phyloP scores from a whole-genome alignment of 2,113 vertebrate genomes.

The Hemiprocne comata region DNA sequence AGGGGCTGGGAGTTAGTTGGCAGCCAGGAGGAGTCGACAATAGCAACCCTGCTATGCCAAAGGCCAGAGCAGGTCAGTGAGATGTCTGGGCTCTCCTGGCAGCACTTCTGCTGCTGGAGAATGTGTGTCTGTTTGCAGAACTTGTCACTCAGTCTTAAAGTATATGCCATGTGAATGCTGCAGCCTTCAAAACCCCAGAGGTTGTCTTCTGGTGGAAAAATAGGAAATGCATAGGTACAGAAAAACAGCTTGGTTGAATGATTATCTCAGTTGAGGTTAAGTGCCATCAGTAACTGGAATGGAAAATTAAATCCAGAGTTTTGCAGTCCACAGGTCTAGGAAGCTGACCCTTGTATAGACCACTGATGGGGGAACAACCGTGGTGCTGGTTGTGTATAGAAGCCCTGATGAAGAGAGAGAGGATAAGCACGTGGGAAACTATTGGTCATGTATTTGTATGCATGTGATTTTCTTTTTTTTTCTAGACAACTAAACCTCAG shows the following conservation, averaged over 20 bases:
- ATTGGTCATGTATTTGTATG: fast-evolving
- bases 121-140: background rate
- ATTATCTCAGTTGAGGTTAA: background rate
- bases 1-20: background rate
- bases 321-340: background rate
- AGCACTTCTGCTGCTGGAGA: background rate
- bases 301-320: background rate
- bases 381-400: too few relatives aligned
- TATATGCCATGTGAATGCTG: too few relatives aligned
- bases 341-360: background rate
- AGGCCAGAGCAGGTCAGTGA: background rate
- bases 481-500: background rate
- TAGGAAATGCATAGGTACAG: background rate
- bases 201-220: background rate
- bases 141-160: background rate
- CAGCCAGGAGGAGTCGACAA: background rate
- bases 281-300: background rate
- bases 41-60: background rate
- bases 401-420: background rate
- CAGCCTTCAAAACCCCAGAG: background rate
- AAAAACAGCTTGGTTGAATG: background rate
- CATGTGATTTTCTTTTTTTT: background rate
- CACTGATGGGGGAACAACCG: background rate
- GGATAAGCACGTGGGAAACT: background rate
- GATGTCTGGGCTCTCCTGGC: background rate